phyloP scores from a whole-genome alignment of 1,140 invertebrate genomes.

The Cotesia glomerata region DNA sequence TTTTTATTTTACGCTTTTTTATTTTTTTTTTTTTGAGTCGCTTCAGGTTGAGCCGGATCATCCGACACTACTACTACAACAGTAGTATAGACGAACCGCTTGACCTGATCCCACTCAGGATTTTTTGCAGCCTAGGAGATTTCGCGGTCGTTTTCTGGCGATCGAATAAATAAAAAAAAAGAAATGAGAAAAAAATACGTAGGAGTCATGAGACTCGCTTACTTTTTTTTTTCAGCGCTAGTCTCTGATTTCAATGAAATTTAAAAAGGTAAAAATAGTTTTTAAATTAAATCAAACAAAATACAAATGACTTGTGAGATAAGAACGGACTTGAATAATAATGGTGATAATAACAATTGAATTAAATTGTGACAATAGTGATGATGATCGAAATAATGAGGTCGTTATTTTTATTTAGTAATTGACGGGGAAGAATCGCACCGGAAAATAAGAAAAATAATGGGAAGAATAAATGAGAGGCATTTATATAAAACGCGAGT shows the following conservation, averaged over 20 bases:
- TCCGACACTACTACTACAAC: neutral
- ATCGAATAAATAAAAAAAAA: neutral
- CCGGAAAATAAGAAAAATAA: too few relatives aligned
- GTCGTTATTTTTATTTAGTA: too few relatives aligned
- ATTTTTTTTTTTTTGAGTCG: neutral
- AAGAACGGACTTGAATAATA: neutral
- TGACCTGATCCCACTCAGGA: slow-evolving; percentile 18
- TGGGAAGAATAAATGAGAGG: neutral
- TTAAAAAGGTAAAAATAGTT: neutral
- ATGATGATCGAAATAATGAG: too few relatives aligned
- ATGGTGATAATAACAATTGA: neutral
- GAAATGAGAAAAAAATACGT: neutral
- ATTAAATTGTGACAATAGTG: too few relatives aligned
- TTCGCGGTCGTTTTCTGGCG: neutral
- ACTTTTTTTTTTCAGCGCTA: slow-evolving; percentile 10
- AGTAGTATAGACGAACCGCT: slow-evolving; percentile 16
- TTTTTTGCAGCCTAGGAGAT: neutral
- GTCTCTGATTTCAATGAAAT: slow-evolving; percentile 24
- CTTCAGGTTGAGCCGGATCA: slow-evolving; percentile 30
- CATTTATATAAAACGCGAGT: slow-evolving; percentile 3
- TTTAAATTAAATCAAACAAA: too few relatives aligned
- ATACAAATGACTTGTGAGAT: neutral
- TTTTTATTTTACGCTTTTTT: neutral
- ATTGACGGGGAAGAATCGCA: neutral
- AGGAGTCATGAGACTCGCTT: slow-evolving; percentile 27